Conservation (phyloP, 2,113 vertebrate genomes). For the Sphaerodactylus townsendi region DNA sequence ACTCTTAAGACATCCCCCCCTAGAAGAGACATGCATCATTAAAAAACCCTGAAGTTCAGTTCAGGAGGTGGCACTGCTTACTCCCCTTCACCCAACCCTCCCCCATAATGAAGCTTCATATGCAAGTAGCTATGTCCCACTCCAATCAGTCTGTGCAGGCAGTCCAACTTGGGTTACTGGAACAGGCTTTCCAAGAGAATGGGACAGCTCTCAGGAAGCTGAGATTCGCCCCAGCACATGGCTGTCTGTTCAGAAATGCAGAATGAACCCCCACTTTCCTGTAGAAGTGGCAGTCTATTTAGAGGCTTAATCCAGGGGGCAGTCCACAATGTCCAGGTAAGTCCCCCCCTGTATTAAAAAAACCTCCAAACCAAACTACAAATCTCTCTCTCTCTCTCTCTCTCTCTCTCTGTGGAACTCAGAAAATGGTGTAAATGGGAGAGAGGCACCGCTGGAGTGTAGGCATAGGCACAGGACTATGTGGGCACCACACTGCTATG, state of each 20-base stretch:
- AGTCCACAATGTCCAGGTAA: constrained; percentile 10
- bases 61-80: rapidly evolving
- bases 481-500: constrained; percentile 66
- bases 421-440: constrained; percentile 28
- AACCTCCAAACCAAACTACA: constrained; percentile 35
- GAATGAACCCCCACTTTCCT: background rate
- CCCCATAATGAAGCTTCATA: background rate
- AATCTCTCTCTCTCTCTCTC: too few relatives aligned
- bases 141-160: rapidly evolving
- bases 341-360: constrained; percentile 49
- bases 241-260: background rate
- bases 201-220: constrained; percentile 4
- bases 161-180: rapidly evolving
- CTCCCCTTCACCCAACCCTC: background rate
- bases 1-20: background rate
- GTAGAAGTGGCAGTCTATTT: background rate
- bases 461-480: constrained; percentile 58
- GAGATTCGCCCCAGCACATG: background rate
- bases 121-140: background rate
- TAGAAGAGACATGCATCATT: background rate
- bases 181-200: background rate
- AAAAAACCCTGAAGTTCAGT: background rate
- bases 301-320: constrained; percentile 38
- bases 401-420: too few relatives aligned
- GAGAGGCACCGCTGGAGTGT: constrained; percentile 51